phyloP scores from a whole-genome alignment of 1,140 invertebrate genomes.

The Drosophila pandora region DNA sequence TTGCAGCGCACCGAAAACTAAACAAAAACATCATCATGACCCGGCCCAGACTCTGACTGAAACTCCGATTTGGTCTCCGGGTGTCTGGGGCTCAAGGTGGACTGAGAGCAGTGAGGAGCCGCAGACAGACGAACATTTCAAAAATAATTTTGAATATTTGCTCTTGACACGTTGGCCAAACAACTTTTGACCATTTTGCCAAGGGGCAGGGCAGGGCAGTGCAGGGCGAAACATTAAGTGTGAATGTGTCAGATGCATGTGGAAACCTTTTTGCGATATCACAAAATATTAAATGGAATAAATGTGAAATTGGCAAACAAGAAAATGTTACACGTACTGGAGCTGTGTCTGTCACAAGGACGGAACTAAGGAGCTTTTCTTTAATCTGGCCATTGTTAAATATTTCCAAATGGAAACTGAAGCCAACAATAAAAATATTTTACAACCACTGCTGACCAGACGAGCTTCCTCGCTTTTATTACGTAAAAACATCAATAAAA shows the following conservation, averaged over 20 bases:
- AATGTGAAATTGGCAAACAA: conserved; percentile 17
- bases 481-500: conserved; percentile 29
- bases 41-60: conserved; percentile 9
- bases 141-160: conserved; percentile 82
- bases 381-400: conserved; percentile 51
- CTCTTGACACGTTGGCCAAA: conserved; percentile 77
- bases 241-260: conserved; percentile 79
- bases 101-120: neutral
- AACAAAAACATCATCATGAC: conserved; percentile 46
- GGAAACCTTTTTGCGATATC: conserved; percentile 55
- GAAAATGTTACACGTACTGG: conserved; percentile 67
- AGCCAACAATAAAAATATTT: conserved; percentile 40
- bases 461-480: conserved; percentile 43
- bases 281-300: conserved; percentile 60
- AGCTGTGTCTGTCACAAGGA: conserved; percentile 45
- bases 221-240: conserved; percentile 61
- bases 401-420: conserved; percentile 24
- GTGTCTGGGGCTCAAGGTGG: conserved; percentile 13
- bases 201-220: neutral
- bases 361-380: conserved; percentile 48
- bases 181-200: conserved; percentile 31
- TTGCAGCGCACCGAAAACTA: conserved; percentile 76
- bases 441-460: conserved; percentile 46
- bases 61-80: neutral
- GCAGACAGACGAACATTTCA: conserved; percentile 71